phyloP scores from a whole-genome alignment of 2,797 vertebrate species.

The Bucorvus abyssinicus region DNA sequence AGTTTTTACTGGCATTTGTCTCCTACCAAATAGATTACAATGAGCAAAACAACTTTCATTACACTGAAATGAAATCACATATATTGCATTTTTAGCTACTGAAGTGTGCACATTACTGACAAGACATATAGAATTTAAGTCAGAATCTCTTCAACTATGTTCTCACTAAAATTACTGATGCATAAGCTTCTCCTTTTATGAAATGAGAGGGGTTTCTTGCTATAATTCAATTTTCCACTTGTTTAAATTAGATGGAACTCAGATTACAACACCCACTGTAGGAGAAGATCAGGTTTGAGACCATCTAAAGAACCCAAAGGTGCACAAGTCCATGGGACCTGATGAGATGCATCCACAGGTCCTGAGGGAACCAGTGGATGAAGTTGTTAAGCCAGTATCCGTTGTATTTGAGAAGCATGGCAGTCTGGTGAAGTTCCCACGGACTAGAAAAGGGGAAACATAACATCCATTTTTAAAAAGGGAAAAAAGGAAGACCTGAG shows the following conservation, averaged over 20 bases:
- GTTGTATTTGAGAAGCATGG: neutral
- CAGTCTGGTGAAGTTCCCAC: neutral
- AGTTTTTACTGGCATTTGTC: neutral
- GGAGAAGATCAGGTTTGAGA: neutral
- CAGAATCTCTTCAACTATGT: neutral
- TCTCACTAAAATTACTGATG: neutral
- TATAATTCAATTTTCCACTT: neutral
- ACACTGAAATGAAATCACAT: neutral
- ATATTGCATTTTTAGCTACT: neutral
- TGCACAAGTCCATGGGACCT: too few species aligned
- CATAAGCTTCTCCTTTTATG: neutral
- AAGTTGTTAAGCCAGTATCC: neutral
- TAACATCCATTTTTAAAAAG: neutral
- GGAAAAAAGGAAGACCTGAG: neutral
- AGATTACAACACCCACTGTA: neutral
- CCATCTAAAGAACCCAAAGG: too few species aligned
- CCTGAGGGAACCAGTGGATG: neutral
- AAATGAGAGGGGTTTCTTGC: rapidly evolving
- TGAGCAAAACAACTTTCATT: neutral
- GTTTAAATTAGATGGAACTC: neutral
- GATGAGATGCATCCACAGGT: neutral
- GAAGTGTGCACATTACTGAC: neutral
- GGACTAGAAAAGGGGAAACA: neutral
- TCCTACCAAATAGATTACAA: neutral
- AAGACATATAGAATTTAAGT: neutral